These are phyloP conservation scores for Carassius carassius DNA, from an alignment of 2,113 vertebrate genomes.

Conservation along the genomic window DNA sequence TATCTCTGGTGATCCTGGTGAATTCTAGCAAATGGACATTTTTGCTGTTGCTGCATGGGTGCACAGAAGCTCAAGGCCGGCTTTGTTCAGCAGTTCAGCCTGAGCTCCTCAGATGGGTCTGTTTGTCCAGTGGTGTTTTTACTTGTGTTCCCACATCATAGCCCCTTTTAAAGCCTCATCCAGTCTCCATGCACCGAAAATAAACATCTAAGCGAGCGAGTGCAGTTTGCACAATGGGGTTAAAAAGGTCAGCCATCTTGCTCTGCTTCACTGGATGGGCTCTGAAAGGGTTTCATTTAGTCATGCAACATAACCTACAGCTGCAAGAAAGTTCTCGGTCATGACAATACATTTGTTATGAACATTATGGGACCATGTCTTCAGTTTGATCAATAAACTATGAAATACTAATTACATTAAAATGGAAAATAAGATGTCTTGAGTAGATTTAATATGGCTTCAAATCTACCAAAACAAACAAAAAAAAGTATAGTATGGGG, in stretches of 20 bases:
- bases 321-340: not conserved
- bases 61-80: conserved; percentile 29
- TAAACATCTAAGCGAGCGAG: conserved; percentile 56
- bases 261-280: conserved; percentile 50
- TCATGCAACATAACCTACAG: conserved; percentile 28
- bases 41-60: not conserved
- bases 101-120: conserved; percentile 38
- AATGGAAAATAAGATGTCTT: too few relatives aligned
- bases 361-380: not conserved
- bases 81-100: conserved; percentile 56
- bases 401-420: not conserved
- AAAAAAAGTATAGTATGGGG: not conserved
- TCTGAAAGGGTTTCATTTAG: conserved; percentile 30
- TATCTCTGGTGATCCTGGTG: not conserved
- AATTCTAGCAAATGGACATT: not conserved
- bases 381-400: not conserved
- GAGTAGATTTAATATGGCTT: not conserved
- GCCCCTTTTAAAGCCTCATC: conserved; percentile 54
- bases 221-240: conserved; percentile 41
- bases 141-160: conserved; percentile 43
- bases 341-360: not conserved
- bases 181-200: conserved; percentile 56
- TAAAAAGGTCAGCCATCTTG: conserved; percentile 44
- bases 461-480: too few relatives aligned
- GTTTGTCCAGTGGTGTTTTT: conserved; percentile 60